A percentile compares a stretch with the other conserved stretches of the same genome.
These are phyloP conservation scores for Dryomyza anilis DNA, from an alignment of 2,888 invertebrate species.

Conservation along the genomic window DNA sequence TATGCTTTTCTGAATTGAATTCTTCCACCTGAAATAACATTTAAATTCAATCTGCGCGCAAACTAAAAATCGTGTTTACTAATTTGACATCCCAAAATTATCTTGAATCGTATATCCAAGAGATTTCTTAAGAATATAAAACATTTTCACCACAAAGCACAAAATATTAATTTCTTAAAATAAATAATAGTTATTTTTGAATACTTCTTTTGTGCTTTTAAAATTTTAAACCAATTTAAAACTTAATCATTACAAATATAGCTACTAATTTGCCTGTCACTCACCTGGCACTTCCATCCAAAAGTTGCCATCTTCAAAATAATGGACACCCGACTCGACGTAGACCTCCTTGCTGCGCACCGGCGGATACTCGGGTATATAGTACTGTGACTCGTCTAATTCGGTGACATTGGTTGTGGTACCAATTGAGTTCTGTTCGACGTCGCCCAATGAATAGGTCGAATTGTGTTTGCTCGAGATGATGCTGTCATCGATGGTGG, in stretches of 20 bases:
- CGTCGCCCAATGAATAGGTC: slow-evolving; percentile 61
- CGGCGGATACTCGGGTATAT: slow-evolving; percentile 68
- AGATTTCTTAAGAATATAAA: too few species aligned
- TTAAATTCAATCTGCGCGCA: too few species aligned
- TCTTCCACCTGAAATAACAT: too few species aligned
- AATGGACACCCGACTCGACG: slow-evolving; percentile 85
- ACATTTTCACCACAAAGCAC: too few species aligned
- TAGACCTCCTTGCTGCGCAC: slow-evolving; percentile 72
- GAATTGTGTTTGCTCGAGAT: slow-evolving; percentile 61
- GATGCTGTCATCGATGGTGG: slow-evolving; percentile 61
- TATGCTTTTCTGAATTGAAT: too few species aligned
- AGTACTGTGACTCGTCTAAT: slow-evolving; percentile 60
- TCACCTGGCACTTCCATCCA: slow-evolving; percentile 82
- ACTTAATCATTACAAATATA: too few species aligned
- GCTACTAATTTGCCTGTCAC: too few species aligned
- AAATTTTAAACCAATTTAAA: too few species aligned
- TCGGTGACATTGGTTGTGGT: slow-evolving; percentile 48
- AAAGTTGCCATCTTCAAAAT: slow-evolving; percentile 91
- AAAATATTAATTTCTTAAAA: background rate
- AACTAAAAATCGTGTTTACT: too few species aligned
- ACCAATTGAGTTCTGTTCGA: slow-evolving; percentile 52
- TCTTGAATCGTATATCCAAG: too few species aligned
- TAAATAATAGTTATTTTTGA: background rate
- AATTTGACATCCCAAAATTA: too few species aligned
- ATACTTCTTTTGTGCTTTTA: too few species aligned